Evolutionary conservation across 2,113 vertebrate genomes (phyloP), one percentile per base, ranked within the genome.

Genomic region (Hucho hucho): DNA sequence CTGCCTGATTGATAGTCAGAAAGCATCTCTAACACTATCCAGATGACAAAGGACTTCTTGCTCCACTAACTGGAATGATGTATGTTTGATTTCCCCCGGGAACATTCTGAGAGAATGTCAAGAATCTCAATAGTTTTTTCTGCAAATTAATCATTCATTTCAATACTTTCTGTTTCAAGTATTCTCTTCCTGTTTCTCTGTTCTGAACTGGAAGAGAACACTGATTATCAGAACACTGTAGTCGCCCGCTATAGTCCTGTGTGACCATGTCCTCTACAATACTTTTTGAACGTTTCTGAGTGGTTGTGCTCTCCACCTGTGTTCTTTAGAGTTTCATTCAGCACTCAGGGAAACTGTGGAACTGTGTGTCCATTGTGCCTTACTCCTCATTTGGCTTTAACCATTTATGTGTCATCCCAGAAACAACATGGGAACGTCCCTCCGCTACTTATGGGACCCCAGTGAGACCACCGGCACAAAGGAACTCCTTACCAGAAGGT

Each of bases 381-480:
- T 61, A 24, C 58, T 9, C 64, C 64, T 65, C 24, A 9, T 14
- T 29, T 65, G 7, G 1, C 14, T 24, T 24, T 28, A 0, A 16
- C 49, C 2, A 59, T 56, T 72, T 75, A 72, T 61, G 4, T 75
- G 0, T n/a, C n/a, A n/a, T n/a, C n/a, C 43, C 80, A 85, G 84
- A 86, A 75, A 85, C 79, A 80, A 86, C 86, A 77, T 84, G 84
- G 86, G 78, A 49, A 2, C 75, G 32, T 69, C 83, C 83, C 25
- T 79, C 81, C 26, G 53, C 7, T 14, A 70, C 80, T 6, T 73
- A 74, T 4, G 75, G 79, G 63, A 79, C 69, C 78, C 79, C 77
- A 14, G 84, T 69, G 80, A 78, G 81, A 56, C 47, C 56, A 12
- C 73, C 81, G 81, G 83, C 83, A 75, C 78, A 0, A 4, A 71